Evolutionary conservation across 2,113 vertebrate species (phyloP).

Genomic region (Cyprichromis sp.): DNA sequence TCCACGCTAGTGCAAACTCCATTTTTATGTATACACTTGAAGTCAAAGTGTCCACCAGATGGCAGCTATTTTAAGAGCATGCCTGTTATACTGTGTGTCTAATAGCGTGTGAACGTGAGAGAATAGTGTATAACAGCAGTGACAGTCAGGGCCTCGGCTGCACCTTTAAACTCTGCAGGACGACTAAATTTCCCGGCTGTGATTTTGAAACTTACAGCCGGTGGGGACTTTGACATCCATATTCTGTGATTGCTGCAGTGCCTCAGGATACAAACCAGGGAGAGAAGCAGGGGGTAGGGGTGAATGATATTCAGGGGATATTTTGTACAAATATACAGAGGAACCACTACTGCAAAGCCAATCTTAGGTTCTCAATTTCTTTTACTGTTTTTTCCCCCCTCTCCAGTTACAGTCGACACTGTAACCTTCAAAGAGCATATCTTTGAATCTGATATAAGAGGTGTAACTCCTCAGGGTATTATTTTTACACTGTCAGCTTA

Average conservation of each 20-base stretch:
- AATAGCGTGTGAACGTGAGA: background rate
- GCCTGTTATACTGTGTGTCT: background rate
- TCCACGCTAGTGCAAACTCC: background rate
- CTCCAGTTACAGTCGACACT: background rate
- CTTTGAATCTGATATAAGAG: constrained; percentile 38
- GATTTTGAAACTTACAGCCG: constrained; percentile 20
- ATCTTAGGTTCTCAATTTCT: background rate
- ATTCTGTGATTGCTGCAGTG: constrained; percentile 22
- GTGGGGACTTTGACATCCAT: constrained; percentile 37
- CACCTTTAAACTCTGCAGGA: constrained; percentile 45
- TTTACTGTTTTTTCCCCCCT: background rate
- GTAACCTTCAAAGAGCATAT: constrained; percentile 34
- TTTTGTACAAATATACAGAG: constrained; percentile 34
- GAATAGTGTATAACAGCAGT: background rate
- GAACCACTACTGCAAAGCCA: constrained; percentile 19
- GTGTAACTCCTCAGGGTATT: constrained; percentile 34
- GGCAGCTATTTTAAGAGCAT: background rate
- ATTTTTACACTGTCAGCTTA: constrained; percentile 15
- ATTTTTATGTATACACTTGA: background rate
- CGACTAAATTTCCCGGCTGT: constrained; percentile 16
- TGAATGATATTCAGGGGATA: constrained; percentile 39
- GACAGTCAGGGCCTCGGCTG: background rate
- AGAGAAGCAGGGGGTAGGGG: background rate
- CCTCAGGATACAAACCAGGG: constrained; percentile 20
- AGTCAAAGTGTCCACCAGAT: background rate